Evolutionary conservation across 1,140 invertebrate species (phyloP).

Genomic region (Medauroidea extradentata): DNA sequence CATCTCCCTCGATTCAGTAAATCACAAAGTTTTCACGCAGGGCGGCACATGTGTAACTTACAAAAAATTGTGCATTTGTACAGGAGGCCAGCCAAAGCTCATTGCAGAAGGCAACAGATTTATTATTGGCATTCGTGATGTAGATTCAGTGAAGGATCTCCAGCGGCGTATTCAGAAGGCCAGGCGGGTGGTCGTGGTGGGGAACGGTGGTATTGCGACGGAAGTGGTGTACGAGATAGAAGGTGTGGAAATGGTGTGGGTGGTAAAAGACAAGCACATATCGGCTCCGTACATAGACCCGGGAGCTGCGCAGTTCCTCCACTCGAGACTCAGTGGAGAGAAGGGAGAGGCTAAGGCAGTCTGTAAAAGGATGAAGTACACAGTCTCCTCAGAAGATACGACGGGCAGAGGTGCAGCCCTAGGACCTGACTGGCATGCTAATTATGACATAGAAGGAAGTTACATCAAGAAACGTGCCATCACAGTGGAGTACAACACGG

Average conservation of each 20-base stretch:
- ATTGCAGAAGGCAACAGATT: constrained; percentile 58
- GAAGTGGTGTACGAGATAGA: constrained; percentile 88
- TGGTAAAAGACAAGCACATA: constrained; percentile 89
- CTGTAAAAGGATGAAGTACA: constrained; percentile 66
- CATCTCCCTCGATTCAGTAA: constrained; percentile 45
- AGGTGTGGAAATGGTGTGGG: constrained; percentile 85
- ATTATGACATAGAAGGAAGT: constrained; percentile 58
- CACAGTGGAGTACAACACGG: constrained; percentile 62
- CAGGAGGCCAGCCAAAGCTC: constrained; percentile 79
- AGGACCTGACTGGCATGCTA: constrained; percentile 90
- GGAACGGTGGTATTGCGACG: constrained; percentile 97
- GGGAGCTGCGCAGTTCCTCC: constrained; percentile 93
- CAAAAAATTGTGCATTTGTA: constrained; percentile 84
- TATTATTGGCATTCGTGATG: constrained; percentile 88
- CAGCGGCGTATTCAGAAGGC: constrained; percentile 62
- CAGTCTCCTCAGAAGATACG: constrained; percentile 41
- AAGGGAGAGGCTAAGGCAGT: constrained; percentile 27
- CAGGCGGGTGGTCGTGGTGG: constrained; percentile 74
- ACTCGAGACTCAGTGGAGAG: constrained; percentile 40
- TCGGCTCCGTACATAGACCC: constrained; percentile 91
- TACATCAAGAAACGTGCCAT: constrained; percentile 42
- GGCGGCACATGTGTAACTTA: constrained; percentile 60
- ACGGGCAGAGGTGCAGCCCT: constrained; percentile 70
- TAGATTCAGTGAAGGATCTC: constrained; percentile 86
- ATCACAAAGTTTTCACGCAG: constrained; percentile 45